These are phyloP conservation scores for Ceyx melanurus DNA, from an alignment of 2,113 vertebrate genomes.

Conservation along the genomic window DNA sequence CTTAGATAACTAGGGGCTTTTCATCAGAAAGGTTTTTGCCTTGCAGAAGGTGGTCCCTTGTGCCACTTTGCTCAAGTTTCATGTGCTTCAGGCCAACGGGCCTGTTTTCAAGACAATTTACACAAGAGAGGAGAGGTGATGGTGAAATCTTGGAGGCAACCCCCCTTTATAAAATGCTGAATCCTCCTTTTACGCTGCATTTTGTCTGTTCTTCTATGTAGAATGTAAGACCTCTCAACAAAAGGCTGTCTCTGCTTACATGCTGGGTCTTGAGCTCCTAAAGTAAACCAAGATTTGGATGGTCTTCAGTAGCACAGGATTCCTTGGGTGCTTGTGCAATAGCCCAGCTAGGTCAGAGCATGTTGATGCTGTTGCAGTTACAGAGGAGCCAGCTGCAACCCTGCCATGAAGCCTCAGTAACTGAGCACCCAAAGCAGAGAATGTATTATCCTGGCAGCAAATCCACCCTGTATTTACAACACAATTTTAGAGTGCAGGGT, in stretches of 20 bases:
- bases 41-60: not conserved
- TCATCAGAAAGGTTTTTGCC: not conserved
- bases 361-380: fast-evolving
- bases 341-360: not conserved
- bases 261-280: not conserved
- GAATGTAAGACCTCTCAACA: fast-evolving
- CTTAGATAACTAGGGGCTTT: not conserved
- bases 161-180: not conserved
- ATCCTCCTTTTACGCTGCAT: not conserved
- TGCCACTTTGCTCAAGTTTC: not conserved
- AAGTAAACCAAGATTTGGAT: not conserved
- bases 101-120: not conserved
- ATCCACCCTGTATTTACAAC: not conserved
- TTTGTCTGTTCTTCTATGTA: not conserved
- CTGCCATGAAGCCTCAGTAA: not conserved
- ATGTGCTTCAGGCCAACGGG: not conserved
- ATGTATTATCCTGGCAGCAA: not conserved
- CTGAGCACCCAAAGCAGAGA: not conserved
- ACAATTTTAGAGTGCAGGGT: not conserved
- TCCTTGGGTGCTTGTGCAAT: not conserved
- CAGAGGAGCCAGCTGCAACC: not conserved
- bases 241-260: not conserved
- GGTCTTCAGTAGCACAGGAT: fast-evolving
- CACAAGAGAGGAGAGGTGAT: not conserved
- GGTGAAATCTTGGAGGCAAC: not conserved